Conservation (phyloP, 2,888 invertebrate species). For the Trissolcus brochymenae region DNA sequence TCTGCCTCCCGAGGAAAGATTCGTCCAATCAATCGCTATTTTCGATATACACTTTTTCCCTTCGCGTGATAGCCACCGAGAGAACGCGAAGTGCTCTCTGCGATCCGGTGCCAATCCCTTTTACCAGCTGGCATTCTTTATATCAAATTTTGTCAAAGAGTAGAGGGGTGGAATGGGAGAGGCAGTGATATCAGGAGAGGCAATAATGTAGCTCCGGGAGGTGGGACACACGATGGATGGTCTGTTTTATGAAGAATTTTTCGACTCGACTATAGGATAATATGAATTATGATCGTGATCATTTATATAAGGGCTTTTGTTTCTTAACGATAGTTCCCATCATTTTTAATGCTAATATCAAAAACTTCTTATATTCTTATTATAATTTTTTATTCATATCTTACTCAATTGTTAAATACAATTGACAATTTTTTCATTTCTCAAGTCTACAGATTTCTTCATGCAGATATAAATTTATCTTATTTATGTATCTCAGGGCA, state of each 20-base stretch:
- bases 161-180: neutral
- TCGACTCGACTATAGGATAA: constrained; percentile 4
- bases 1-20: constrained; percentile 39
- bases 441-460: too few relatives aligned
- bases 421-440: too few relatives aligned
- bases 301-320: neutral
- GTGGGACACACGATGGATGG: constrained; percentile 1
- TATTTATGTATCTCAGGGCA: neutral
- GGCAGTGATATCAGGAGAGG: neutral
- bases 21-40: constrained; percentile 51
- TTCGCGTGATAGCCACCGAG: constrained; percentile 37
- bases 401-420: too few relatives aligned
- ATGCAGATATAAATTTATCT: neutral
- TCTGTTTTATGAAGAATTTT: constrained; percentile 17
- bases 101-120: constrained; percentile 34
- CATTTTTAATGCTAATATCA: too few relatives aligned
- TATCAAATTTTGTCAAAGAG: constrained; percentile 32
- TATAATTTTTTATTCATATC: too few relatives aligned
- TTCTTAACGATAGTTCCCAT: neutral
- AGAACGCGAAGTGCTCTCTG: constrained; percentile 20
- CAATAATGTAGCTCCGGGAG: neutral
- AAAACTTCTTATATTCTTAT: too few relatives aligned
- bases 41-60: constrained; percentile 45
- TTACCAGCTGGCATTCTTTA: constrained; percentile 46
- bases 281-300: constrained; percentile 5